Evolutionary conservation across 1,140 invertebrate species (phyloP).

Genomic region (Maniola jurtina): DNA sequence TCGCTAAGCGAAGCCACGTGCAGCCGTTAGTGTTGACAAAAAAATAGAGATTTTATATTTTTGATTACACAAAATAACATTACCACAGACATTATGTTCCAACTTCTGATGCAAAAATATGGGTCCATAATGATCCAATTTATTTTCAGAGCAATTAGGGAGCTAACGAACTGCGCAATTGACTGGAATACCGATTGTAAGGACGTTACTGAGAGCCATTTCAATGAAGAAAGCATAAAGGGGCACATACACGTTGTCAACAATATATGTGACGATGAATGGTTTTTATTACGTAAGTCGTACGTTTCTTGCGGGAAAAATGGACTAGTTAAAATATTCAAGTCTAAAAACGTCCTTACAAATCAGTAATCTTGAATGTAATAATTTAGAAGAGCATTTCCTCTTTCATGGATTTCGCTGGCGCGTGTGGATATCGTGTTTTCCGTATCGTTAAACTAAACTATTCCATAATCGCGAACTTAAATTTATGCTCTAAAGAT

Average conservation of each 20-base stretch:
- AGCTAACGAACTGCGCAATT: constrained; percentile 58
- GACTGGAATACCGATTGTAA: constrained; percentile 66
- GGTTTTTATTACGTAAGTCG: constrained; percentile 52
- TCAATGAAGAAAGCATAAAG: constrained; percentile 62
- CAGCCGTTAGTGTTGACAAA: too few relatives aligned
- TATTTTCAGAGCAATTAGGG: constrained; percentile 53
- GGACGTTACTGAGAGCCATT: constrained; percentile 55
- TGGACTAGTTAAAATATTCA: neutral
- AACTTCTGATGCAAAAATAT: too few relatives aligned
- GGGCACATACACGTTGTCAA: constrained; percentile 61
- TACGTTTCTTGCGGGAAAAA: too few relatives aligned
- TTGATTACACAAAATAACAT: too few relatives aligned
- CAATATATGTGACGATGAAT: constrained; percentile 59
- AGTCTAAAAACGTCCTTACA: neutral
- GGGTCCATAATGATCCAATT: neutral
- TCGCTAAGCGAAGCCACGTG: too few relatives aligned
- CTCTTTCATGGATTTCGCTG: neutral
- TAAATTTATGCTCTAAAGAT: constrained; percentile 1
- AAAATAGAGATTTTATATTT: too few relatives aligned
- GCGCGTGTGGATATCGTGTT: neutral
- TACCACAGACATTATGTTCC: too few relatives aligned
- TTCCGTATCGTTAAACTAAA: neutral
- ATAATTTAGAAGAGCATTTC: neutral
- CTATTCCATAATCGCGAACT: neutral
- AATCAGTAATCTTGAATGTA: neutral